Base-by-base conservation (phyloP, 2,888 invertebrate genomes). In the Oscheius sp. region DNA sequence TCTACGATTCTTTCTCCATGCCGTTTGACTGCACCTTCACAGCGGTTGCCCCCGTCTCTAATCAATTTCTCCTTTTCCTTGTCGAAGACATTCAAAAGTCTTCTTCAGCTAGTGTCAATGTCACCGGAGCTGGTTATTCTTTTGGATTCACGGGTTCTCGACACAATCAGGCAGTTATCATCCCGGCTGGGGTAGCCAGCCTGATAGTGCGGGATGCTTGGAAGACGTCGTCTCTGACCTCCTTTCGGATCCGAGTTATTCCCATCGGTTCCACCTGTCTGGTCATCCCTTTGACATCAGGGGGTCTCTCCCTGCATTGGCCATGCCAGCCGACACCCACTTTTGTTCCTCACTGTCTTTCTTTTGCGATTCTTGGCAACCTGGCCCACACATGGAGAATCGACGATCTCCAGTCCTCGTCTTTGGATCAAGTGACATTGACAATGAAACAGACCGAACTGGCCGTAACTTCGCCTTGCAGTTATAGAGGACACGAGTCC, bases 21-120 rank as follows among this genome's bases (percentile, higher is more conserved):
- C 71, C 71, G n/a, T 71, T 61, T 21, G 71, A 71, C 41, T 71
- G 71, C 43, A 18, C 53, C 21, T 71, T 55, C 35, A 21, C 23
- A 21, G 41, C 29, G 13, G 29, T 16, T 1, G 61, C 71, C 16
- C 71, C 71, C 12, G 35, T 61, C 43, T 9, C 12, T 6, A 27
- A 16, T 0, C 71, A 71, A 16, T 71, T 71, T 23, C n/a, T 71
- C 2, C 63, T 66, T 25, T 66, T 66, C 18, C 13, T 55, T 35
- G 63, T 27, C 12, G 71, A 71, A 29, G 16, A 25, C 7, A 61
- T 71, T 23, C 18, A 25, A 0, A 46, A 52, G 23, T 25, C 53
- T 18, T 16, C 12, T 7, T 61, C 59, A 23, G 63, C 52, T n/a
- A 45, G 21, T 25, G 52, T 52, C 12, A 61, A 52, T 49, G 63